Evolutionary conservation across 2,797 vertebrate species (phyloP).

Genomic region (Anniella stebbinsi): DNA sequence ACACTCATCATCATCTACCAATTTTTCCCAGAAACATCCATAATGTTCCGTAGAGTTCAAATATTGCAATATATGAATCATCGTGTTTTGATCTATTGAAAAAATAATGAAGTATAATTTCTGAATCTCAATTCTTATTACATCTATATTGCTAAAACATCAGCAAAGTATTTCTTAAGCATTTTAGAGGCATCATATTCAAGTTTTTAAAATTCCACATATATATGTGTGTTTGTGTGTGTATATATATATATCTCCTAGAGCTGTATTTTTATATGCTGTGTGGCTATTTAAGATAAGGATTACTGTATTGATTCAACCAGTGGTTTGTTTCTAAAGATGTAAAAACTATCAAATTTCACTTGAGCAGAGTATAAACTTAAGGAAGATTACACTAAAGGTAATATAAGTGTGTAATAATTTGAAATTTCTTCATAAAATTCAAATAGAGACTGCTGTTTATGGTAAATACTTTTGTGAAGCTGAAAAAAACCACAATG

Average conservation of each 20-base stretch:
- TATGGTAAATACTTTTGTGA: constrained; percentile 32
- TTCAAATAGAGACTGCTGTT: constrained; percentile 23
- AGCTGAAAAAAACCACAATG: constrained; percentile 32
- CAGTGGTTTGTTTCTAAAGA: constrained; percentile 51
- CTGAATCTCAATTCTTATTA: constrained; percentile 32
- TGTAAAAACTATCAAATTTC: constrained; percentile 3
- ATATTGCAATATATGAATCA: constrained; percentile 18
- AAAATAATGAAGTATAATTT: not conserved
- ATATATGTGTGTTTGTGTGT: not conserved
- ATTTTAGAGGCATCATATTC: constrained; percentile 48
- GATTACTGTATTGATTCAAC: constrained; percentile 47
- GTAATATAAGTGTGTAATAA: constrained; percentile 1
- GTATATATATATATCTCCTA: constrained; percentile 44
- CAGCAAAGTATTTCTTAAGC: constrained; percentile 49
- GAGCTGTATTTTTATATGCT: constrained; percentile 64
- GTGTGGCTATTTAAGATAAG: constrained; percentile 53
- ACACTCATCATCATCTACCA: constrained; percentile 11
- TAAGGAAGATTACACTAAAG: not conserved
- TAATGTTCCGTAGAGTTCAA: constrained; percentile 27
- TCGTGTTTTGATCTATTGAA: constrained; percentile 30
- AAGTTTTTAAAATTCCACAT: constrained; percentile 43
- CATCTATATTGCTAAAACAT: constrained; percentile 35
- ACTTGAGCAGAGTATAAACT: constrained; percentile 28
- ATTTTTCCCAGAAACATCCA: constrained; percentile 3
- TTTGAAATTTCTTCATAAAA: constrained; percentile 38